These are phyloP conservation scores for Galaxea fascicularis DNA, from an alignment of 92 coral and sea anemone genomes.

Conservation along the genomic window DNA sequence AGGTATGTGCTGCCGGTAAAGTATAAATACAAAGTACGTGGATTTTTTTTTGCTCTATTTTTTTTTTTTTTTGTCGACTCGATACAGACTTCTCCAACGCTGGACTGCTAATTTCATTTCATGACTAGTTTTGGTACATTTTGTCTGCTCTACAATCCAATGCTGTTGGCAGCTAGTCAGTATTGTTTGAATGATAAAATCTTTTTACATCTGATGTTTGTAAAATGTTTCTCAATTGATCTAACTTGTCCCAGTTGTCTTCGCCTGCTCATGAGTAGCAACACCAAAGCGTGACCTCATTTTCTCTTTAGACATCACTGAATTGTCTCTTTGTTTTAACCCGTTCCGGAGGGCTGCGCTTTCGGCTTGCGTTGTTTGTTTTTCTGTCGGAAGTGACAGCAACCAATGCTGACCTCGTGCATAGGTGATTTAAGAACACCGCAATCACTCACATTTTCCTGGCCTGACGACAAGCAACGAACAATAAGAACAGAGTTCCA, in stretches of 20 bases:
- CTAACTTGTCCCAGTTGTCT: neutral
- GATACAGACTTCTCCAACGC: too few relatives aligned
- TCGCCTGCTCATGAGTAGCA: neutral
- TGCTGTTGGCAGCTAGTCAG: constrained; percentile 16
- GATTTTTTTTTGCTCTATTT: too few relatives aligned
- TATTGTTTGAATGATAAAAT: constrained; percentile 37
- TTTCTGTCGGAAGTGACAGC: constrained; percentile 20
- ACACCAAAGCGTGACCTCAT: neutral
- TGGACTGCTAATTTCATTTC: too few relatives aligned
- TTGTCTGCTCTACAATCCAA: too few relatives aligned
- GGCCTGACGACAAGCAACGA: neutral
- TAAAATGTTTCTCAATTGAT: neutral
- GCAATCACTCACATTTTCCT: constrained; percentile 9
- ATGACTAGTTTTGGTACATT: too few relatives aligned
- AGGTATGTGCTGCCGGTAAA: neutral
- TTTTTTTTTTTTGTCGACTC: too few relatives aligned
- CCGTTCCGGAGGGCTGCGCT: neutral
- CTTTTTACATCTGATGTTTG: constrained; percentile 7
- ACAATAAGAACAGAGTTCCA: neutral
- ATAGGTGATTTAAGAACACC: constrained; percentile 4
- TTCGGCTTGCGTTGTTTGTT: constrained; percentile 1
- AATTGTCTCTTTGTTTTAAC: neutral
- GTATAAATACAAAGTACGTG: neutral
- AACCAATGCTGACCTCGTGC: constrained; percentile 5
- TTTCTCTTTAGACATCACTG: neutral